Evolutionary conservation across 2,888 invertebrate species (phyloP), one percentile per base, ranked within the genome.

Genomic region (Hydriomena furcata): DNA sequence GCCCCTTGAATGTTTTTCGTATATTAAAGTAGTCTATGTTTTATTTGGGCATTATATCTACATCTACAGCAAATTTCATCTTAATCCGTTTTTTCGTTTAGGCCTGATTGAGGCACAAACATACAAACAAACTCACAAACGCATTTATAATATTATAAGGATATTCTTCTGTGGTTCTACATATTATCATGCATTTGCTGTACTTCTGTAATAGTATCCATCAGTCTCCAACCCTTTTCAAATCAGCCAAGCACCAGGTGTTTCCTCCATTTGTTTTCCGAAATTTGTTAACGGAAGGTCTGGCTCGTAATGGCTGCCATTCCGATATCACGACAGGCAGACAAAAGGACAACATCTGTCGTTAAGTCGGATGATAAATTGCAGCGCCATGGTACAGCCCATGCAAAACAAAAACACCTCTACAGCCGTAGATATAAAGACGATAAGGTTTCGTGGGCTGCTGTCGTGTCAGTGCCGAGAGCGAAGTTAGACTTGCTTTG

Each of bases 291-390:
- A 40, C 37, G 34, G 28, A 43, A 47, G 52, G 47, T 47, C 31
- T 41, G 25, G 10, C 40, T 36, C 42, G 50, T 41, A 55, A 47
- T 41, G 47, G 52, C 44, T 41, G 58, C 52, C 55, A 52, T 45
- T 47, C 30, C 34, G 42, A 54, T 42, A 36, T 41, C 52, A 60
- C 59, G 59, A 58, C 58, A 58, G 51, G 49, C 61, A 71, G 68
- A 73, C 77, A 76, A 76, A 79, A 73, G 70, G 74, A 69, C 64
- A 66, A 62, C 74, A 76, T 72, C 71, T 79, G 78, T 71, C 78
- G 74, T 70, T 75, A 69, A 60, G 63, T 58, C 60, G 52, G 66
- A 76, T 81, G 81, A 81, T 72, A 80, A 80, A 82, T 80, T 75
- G 78, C 73, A 63, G 54, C 63, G 65, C 66, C 69, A 66, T 61